Conservation (phyloP, 1,140 invertebrate species). For the Leptopilina clavipes region DNA sequence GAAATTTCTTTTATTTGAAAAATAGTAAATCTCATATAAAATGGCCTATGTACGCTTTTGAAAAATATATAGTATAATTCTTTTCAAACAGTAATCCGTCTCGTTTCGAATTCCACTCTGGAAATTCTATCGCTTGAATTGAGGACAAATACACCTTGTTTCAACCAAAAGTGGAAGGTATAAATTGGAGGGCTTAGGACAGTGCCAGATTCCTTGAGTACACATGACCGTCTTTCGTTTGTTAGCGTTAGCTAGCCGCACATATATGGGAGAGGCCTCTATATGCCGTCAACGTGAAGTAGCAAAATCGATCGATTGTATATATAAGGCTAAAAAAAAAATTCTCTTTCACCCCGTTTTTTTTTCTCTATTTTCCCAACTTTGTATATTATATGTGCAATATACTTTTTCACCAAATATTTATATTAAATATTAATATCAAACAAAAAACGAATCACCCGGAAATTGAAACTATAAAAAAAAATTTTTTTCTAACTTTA, state of each 20-base stretch:
- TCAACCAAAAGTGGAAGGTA: constrained; percentile 29
- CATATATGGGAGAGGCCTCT: constrained; percentile 37
- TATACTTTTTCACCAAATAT: neutral
- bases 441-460: neutral
- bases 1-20: neutral
- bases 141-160: constrained; percentile 29
- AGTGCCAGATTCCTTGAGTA: constrained; percentile 45
- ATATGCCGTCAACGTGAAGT: constrained; percentile 24
- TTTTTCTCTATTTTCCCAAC: too few species aligned
- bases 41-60: neutral
- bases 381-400: too few species aligned
- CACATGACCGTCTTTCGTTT: constrained; percentile 46
- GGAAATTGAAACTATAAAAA: constrained; percentile 5
- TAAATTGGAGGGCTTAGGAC: constrained; percentile 38
- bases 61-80: neutral
- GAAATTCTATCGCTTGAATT: constrained; percentile 23
- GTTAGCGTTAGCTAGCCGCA: constrained; percentile 41
- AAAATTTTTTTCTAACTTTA: neutral
- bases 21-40: neutral
- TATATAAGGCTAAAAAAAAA: neutral
- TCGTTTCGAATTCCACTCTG: constrained; percentile 21
- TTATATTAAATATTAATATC: too few species aligned
- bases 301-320: constrained; percentile 43
- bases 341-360: neutral
- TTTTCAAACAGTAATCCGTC: neutral